Conservation (phyloP, 2,888 invertebrate species). For the Drosophila quinaria region DNA sequence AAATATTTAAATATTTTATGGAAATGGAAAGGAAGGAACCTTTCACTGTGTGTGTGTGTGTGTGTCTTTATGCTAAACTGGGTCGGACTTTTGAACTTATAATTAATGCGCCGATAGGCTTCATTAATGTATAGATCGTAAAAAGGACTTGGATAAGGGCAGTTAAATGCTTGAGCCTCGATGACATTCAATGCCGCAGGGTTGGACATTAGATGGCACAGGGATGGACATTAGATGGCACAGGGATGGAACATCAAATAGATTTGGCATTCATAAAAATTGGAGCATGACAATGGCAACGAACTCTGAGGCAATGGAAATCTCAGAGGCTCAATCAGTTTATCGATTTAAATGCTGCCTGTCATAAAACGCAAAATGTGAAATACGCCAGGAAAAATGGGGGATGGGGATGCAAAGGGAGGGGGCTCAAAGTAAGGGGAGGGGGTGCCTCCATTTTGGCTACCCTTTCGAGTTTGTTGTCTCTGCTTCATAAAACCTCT, state of each 20-base stretch:
- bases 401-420: background rate
- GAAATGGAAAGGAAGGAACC: background rate
- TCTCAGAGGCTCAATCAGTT: slow-evolving; percentile 71
- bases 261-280: slow-evolving; percentile 24
- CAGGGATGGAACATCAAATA: slow-evolving; percentile 19
- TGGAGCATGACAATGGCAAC: slow-evolving; percentile 30
- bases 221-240: background rate
- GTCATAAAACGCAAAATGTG: slow-evolving; percentile 65
- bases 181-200: background rate
- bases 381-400: slow-evolving; percentile 5
- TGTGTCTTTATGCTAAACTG: background rate
- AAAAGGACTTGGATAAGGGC: slow-evolving; percentile 5
- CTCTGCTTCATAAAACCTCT: slow-evolving; percentile 37
- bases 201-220: background rate
- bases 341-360: slow-evolving; percentile 73
- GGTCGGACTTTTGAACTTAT: slow-evolving; percentile 30
- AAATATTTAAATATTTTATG: slow-evolving; percentile 61
- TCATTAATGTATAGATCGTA: slow-evolving; percentile 17
- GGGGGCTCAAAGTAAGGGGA: background rate
- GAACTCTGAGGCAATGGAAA: slow-evolving; percentile 63
- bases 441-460: background rate
- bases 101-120: slow-evolving; percentile 28
- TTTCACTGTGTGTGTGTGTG: slow-evolving; percentile 1
- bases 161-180: background rate
- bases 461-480: slow-evolving; percentile 41